Evolutionary conservation across 2,797 vertebrate genomes (phyloP), one percentile per base, ranked within the genome.

Genomic region (Halcyon leucocephala): DNA sequence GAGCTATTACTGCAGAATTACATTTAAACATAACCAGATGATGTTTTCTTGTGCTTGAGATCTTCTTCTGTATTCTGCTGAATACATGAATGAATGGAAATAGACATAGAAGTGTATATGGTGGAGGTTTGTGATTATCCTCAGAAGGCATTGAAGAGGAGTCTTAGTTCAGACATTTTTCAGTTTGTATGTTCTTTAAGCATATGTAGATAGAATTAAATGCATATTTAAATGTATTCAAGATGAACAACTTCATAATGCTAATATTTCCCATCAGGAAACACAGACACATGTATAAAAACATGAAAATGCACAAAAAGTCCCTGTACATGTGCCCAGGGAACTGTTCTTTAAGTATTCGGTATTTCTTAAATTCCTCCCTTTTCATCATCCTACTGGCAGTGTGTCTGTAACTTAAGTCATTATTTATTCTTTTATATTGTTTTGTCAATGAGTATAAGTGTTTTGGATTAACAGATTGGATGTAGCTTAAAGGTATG

Each of bases 291-390:
- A 49, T 3, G 48, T 7, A 46, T 6, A 49, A 82, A 60, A 41
- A 7, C 41, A 21, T 14, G 15, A 2, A 41, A 2, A 33, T 2
- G 49, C 3, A 24, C 6, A 15, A 12, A 41, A 20, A 8, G 33
- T 12, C 2, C 6, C 2, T 10, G 12, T 3, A 37, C 0, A 2
- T 0, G 0, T 72, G 22, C 31, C 21, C 19, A 78, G 28, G 48
- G 12, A 91, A 39, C 11, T 39, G 2, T 48, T 6, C 7, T 44
- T 61, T 22, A 88, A 69, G 44, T 65, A 39, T 19, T 55, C 69
- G 11, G 3, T 29, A 21, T 69, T 86, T 41, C 4, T 72, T 61
- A 48, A 35, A 33, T 76, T 49, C 17, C 9, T 61, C 25, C 8
- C 20, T 46, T 82, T 77, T 61, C 14, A 33, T 17, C 24, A 18